These are phyloP conservation scores for Globodera ellingtonae DNA, from an alignment of 1,140 invertebrate genomes.

Conservation along the genomic window DNA sequence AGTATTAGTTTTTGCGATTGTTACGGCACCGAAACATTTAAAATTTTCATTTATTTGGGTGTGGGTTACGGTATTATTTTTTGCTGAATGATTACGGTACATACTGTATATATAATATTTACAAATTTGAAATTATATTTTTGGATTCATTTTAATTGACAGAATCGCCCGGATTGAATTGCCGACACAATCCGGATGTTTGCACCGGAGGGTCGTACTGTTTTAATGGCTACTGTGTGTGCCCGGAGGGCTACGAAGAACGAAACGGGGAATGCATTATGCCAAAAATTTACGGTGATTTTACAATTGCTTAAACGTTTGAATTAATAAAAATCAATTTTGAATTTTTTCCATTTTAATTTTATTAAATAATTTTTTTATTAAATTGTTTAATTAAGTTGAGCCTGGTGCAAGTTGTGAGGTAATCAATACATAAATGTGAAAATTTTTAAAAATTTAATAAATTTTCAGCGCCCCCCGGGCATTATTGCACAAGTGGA, in stretches of 20 bases:
- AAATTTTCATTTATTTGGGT: background rate
- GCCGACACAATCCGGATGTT: conserved; percentile 45
- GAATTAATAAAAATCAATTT: background rate
- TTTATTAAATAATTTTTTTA: background rate
- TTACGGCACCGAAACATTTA: background rate
- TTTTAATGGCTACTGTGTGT: conserved; percentile 53
- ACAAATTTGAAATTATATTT: too few species aligned
- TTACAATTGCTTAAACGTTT: background rate
- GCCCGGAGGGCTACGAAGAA: conserved; percentile 49
- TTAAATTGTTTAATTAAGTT: conserved; percentile 29
- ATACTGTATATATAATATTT: too few species aligned
- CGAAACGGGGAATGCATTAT: conserved; percentile 47
- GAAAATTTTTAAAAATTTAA: too few species aligned
- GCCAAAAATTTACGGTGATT: conserved; percentile 46
- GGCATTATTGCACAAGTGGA: conserved; percentile 18
- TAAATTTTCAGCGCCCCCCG: background rate
- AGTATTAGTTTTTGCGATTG: conserved; percentile 19
- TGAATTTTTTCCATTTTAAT: background rate
- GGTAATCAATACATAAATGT: background rate
- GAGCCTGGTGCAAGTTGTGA: conserved; percentile 47
- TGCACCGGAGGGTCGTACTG: conserved; percentile 51
- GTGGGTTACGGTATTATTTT: background rate
- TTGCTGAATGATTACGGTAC: too few species aligned
- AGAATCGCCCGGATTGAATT: conserved; percentile 48
- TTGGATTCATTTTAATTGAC: background rate